Base-by-base conservation (phyloP, 2,888 invertebrate species). In the Argyresthia albistria region DNA sequence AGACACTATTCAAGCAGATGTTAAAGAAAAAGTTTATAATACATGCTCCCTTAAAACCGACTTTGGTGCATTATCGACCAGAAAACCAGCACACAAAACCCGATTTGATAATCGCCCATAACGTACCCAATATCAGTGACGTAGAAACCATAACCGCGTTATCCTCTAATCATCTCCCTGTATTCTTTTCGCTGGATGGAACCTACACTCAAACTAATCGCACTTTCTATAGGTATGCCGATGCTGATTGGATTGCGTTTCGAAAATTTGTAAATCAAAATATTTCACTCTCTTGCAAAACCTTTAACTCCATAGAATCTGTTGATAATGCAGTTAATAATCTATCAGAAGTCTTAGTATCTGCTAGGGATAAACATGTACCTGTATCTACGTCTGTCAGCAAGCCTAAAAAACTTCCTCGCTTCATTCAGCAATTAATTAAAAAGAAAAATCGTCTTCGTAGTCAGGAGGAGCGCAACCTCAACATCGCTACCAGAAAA, bases 391-490 rank as follows among this genome's bases (percentile, higher is more conserved):
- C 11, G 6, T 7, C 4, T 9, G 11, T 46, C 7, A 10, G 10
- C 12, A 16, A 53, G 14, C 4, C 15, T 15, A 49, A 35, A 35
- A 8, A 10, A 39, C 25, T 54, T 1, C 52, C 52, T 4, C 35
- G 46, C 1, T 25, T 46, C 6, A 54, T 54, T 1, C 50, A 46
- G 46, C 50, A 49, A 36, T 10, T 53, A 1, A 55, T 55, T 8
- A 39, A 12, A n/a, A 11, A 6, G 3, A 55, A 52, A 43, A 55
- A 55, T 11, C 14, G 36, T 11, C 16, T 55, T 1, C 47, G 53
- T 8, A 9, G 49, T 1, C 37, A 15, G 1, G 53, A 53, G 11
- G 37, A 47, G 15, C 35, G 15, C 14, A n/a, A 7, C 3, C 12
- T 16, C n/a, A 14, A 35, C 7, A 12, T n/a, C 8, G 52, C 47